Percentiles rank a stretch among this genome's conserved stretches.
Conservation (phyloP, 2,888 invertebrate genomes). For the Melinaea menophilus region DNA sequence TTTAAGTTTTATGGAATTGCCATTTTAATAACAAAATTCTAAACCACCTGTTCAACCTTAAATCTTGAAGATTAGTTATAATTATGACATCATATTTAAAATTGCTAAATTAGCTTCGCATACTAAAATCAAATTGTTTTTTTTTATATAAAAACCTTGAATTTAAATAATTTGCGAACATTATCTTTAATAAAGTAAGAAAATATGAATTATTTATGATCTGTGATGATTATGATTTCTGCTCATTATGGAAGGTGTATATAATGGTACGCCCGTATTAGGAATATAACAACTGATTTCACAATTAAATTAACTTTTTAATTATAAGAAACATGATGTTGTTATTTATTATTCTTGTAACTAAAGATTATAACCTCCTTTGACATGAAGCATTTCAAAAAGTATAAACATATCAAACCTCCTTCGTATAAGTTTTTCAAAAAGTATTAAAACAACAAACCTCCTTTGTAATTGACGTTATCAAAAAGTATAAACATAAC, state of each 20-base stretch:
- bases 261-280: too few relatives aligned
- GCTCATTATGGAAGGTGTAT: background rate
- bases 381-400: too few relatives aligned
- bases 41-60: slow-evolving; percentile 13
- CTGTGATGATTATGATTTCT: background rate
- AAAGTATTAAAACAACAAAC: background rate
- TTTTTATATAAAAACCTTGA: slow-evolving; percentile 13
- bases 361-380: too few relatives aligned
- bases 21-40: background rate
- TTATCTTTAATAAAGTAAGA: slow-evolving; percentile 7
- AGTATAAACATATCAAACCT: too few relatives aligned
- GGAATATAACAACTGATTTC: too few relatives aligned
- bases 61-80: slow-evolving; percentile 21
- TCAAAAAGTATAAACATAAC: background rate
- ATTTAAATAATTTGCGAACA: slow-evolving; percentile 13
- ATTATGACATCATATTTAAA: slow-evolving; percentile 19
- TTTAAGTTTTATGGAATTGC: too few relatives aligned
- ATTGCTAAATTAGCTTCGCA: slow-evolving; percentile 24
- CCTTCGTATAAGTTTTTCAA: background rate
- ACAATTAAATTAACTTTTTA: too few relatives aligned
- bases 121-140: slow-evolving; percentile 20
- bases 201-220: slow-evolving; percentile 8
- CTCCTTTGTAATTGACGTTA: background rate
- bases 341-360: too few relatives aligned
- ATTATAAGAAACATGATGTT: too few relatives aligned